Evolutionary conservation across 2,888 invertebrate species (phyloP).

Genomic region (Mythimna albipuncta): DNA sequence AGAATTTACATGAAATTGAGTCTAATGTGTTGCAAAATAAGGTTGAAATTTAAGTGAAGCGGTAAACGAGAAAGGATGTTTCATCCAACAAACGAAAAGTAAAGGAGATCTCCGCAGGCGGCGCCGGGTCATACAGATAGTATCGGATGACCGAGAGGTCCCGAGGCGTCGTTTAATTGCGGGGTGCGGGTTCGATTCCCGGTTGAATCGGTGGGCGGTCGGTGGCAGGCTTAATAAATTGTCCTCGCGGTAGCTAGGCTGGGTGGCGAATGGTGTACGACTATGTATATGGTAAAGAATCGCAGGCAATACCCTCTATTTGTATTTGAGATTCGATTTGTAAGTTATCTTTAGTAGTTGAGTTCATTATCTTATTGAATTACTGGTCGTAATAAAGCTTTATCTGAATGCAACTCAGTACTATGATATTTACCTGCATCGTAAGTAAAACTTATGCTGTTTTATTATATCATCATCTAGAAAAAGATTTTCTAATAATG

Average conservation of each 20-base stretch:
- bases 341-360: conserved; percentile 36
- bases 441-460: too few relatives aligned
- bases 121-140: conserved; percentile 81
- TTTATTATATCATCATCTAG: too few relatives aligned
- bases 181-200: conserved; percentile 79
- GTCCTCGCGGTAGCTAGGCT: conserved; percentile 79
- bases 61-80: conserved; percentile 50
- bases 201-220: conserved; percentile 83
- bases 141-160: conserved; percentile 83
- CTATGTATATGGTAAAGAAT: conserved; percentile 51
- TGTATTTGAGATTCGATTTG: conserved; percentile 54
- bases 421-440: neutral
- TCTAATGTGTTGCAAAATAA: neutral
- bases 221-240: conserved; percentile 81
- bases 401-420: conserved; percentile 19
- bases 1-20: conserved; percentile 23
- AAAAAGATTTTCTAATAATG: too few relatives aligned
- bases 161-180: conserved; percentile 86
- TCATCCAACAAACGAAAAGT: conserved; percentile 49
- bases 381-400: conserved; percentile 7
- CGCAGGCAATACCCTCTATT: conserved; percentile 50
- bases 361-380: conserved; percentile 49
- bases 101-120: conserved; percentile 78
- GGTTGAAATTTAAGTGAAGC: conserved; percentile 27
- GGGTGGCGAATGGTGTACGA: conserved; percentile 71